Evolutionary conservation across 30 jellyfish, hydroid and myxozoan genomes (phyloP), one percentile per base, ranked within the genome.

Genomic region (Catostylus mosaicus): DNA sequence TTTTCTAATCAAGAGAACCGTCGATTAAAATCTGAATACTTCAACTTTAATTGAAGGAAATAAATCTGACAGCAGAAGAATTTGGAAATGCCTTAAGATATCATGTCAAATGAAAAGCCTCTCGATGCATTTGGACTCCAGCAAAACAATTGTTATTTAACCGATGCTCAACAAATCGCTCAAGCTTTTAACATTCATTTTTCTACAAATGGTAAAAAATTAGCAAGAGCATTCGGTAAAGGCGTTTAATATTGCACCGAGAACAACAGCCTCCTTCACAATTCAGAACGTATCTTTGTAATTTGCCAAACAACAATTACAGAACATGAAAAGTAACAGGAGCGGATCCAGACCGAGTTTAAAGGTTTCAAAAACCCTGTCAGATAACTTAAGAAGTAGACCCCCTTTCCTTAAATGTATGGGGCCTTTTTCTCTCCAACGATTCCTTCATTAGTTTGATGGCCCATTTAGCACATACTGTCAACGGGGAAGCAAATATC

Each of bases 131-230:
- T 73, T 73, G 86, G 73, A 73, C 57, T 40, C 73, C 86, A 47
- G 50, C 52, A 73, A 73, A 73, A 73, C 26, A n/a, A 73, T 73
- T 20, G 73, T 30, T 50, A 33, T 73, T 38, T 73, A 30, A 73
- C 86, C 50, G 86, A 50, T 46, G 48, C 86, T 73, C 50, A 45
- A 12, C 40, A 73, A 43, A 73, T 52, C 29, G 86, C 86, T 10
- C 81, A 73, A 73, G 74, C 86, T 43, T 73, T 73, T 73, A 73
- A 73, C 78, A 73, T 33, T 10, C 86, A 73, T 73, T 77, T 77
- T 77, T 32, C 66, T 52, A 26, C 27, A 54, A 52, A 27, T 77
- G 88, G 73, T 30, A 77, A 54, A 77, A 77, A 51, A 60, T 77
- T 77, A 77, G 81, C 82, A 30, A n/a, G 66, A 77, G 82, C 81